Conservation (phyloP, 2,888 invertebrate genomes). For the Dryomyza anilis region DNA sequence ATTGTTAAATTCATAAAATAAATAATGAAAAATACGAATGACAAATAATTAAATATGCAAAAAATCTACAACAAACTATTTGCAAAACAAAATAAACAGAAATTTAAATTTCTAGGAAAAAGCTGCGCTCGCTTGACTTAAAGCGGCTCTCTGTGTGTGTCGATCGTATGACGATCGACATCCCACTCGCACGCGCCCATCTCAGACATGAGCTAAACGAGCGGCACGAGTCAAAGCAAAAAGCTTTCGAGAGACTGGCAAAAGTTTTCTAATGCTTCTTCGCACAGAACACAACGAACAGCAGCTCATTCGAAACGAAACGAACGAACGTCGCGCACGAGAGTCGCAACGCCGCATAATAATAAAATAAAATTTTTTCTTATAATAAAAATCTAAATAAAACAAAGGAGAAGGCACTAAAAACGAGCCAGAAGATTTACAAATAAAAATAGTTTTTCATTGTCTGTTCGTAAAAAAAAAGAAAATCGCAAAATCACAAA, state of each 20-base stretch:
- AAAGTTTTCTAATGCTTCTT: background rate
- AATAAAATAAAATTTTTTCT: no score
- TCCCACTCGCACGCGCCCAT: no score
- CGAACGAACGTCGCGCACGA: slow-evolving; percentile 53
- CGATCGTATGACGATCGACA: no score
- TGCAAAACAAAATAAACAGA: background rate
- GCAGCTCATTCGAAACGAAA: slow-evolving; percentile 49
- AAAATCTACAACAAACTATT: background rate
- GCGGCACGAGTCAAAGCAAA: background rate
- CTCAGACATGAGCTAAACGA: background rate
- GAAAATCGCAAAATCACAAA: background rate
- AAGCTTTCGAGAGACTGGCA: background rate
- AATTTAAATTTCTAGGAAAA: slow-evolving; percentile 21
- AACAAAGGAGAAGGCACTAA: no score
- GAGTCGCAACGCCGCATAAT: no score
- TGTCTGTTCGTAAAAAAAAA: background rate
- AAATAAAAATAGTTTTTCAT: no score
- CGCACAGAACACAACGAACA: background rate
- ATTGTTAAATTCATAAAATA: no score
- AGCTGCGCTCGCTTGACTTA: slow-evolving; percentile 21
- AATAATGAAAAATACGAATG: no score
- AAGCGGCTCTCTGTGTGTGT: no score
- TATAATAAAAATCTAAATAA: no score
- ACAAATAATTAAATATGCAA: background rate
- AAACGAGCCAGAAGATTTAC: background rate